phyloP scores from a whole-genome alignment of 2,888 invertebrate species.

The Eudasyphora cyanicolor region DNA sequence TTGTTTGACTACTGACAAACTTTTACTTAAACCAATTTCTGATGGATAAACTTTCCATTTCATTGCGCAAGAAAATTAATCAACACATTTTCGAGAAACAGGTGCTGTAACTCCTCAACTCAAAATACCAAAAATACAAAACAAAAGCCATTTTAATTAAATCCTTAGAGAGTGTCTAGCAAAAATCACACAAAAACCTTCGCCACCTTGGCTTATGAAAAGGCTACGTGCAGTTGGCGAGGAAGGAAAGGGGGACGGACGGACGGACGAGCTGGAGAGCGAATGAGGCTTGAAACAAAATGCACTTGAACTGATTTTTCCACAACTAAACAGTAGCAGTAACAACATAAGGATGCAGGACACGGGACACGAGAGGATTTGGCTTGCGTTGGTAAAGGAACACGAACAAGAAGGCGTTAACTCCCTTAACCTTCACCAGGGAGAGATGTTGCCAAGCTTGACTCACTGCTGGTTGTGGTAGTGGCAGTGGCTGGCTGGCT shows the following conservation, averaged over 20 bases:
- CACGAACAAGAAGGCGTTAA: conserved; percentile 41
- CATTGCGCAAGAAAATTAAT: neutral
- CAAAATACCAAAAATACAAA: conserved; percentile 37
- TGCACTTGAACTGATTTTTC: conserved; percentile 65
- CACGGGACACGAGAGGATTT: conserved; percentile 8
- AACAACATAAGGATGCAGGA: neutral
- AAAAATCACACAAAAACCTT: conserved; percentile 35
- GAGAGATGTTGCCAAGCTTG: conserved; percentile 41
- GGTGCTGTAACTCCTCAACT: neutral
- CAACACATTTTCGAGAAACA: conserved; percentile 6
- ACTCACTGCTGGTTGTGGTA: conserved; percentile 26
- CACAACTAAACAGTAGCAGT: conserved; percentile 32
- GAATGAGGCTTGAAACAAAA: conserved; percentile 39
- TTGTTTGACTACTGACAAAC: too few species aligned
- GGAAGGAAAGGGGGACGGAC: too few species aligned
- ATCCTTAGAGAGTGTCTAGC: conserved; percentile 66
- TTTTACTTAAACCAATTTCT: too few species aligned
- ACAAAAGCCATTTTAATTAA: conserved; percentile 68
- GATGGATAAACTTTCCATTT: neutral
- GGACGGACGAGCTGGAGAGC: conserved; percentile 4
- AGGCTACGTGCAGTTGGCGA: neutral
- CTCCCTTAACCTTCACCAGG: conserved; percentile 48
- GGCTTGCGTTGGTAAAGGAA: conserved; percentile 16
- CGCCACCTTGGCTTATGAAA: conserved; percentile 33
- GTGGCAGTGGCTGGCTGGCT: conserved; percentile 51